Base-by-base conservation (phyloP, 2,113 vertebrate genomes). In the Cavia porcellus region DNA sequence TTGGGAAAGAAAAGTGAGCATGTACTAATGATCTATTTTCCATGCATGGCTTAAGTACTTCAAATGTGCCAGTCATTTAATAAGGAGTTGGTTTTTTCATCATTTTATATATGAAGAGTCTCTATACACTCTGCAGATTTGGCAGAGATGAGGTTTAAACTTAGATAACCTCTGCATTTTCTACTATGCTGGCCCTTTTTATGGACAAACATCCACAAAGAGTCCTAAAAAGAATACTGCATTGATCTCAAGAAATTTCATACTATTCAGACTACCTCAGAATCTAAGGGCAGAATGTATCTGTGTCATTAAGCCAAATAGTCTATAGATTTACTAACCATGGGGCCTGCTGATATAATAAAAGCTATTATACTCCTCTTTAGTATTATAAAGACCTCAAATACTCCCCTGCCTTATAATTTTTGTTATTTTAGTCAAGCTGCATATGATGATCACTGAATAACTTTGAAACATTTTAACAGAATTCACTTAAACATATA, bases 401-500 rank as follows among this genome's bases (percentile, higher is more conserved):
- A 91, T 92, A 96, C 12, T 92, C 55, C 94, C 74, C 42, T 74
- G 80, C 12, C 70, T 68, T 74, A 59, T 50, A 30, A 83, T 84
- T 93, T 96, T 83, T 90, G 57, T 84, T 94, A 15, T 93, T 96
- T 92, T 94, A 95, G 72, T 97, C 74, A 95, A 96, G 94, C 20
- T 84, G 47, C 57, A 89, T 70, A 93, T 38, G 10, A 96, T 75
- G 25, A 93, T 83, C 50, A 92, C n/a, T 93, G 80, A 87, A 32
- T 87, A 96, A 94, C 55, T 96, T 14, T 77, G 79, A 97, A 96
- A 89, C 77, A 96, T 87, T 96, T 92, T 72, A 94, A 92, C 0
- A 94, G 70, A 88, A 80, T 84, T 95, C 55, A 97, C 38, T 89
- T 97, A 96, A 96, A 95, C 88, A 95, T 90, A 89, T 68, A 95